phyloP scores from a whole-genome alignment of 92 coral and sea anemone genomes.

The Pocillopora meandrina region DNA sequence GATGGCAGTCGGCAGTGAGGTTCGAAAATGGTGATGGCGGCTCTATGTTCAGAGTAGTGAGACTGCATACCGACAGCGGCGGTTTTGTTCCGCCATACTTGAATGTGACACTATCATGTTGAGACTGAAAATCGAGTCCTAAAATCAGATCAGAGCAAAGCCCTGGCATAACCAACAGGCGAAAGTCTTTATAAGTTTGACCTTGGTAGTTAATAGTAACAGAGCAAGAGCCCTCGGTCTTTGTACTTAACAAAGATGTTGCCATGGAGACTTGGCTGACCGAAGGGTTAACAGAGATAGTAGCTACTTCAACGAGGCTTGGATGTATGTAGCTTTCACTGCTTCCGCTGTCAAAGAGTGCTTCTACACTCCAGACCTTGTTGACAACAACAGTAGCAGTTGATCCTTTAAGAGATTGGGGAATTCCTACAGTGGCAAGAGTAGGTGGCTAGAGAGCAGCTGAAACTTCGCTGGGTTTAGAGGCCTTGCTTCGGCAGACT shows the following conservation, averaged over 20 bases:
- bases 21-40: constrained; percentile 62
- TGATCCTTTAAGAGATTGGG: constrained; percentile 40
- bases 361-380: constrained; percentile 42
- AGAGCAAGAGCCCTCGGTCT: constrained; percentile 36
- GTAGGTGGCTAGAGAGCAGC: constrained; percentile 61
- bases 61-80: constrained; percentile 30
- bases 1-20: constrained; percentile 60
- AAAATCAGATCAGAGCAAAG: constrained; percentile 30
- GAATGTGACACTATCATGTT: no score
- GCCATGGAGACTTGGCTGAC: constrained; percentile 58
- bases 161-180: constrained; percentile 46
- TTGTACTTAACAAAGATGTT: constrained; percentile 35
- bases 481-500: constrained; percentile 45
- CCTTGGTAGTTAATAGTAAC: constrained; percentile 37
- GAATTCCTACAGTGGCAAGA: constrained; percentile 58
- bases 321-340: constrained; percentile 66
- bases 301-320: constrained; percentile 44
- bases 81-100: constrained; percentile 31
- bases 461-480: constrained; percentile 39
- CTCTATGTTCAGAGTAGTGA: constrained; percentile 51
- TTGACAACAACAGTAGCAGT: constrained; percentile 31
- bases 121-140: constrained; percentile 46
- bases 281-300: constrained; percentile 38
- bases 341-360: constrained; percentile 66
- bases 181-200: constrained; percentile 25